A percentile compares a stretch with the other conserved stretches of the same genome.
These are phyloP conservation scores for Aphodius sticticus DNA, from an alignment of 2,888 invertebrate species.

Conservation along the genomic window DNA sequence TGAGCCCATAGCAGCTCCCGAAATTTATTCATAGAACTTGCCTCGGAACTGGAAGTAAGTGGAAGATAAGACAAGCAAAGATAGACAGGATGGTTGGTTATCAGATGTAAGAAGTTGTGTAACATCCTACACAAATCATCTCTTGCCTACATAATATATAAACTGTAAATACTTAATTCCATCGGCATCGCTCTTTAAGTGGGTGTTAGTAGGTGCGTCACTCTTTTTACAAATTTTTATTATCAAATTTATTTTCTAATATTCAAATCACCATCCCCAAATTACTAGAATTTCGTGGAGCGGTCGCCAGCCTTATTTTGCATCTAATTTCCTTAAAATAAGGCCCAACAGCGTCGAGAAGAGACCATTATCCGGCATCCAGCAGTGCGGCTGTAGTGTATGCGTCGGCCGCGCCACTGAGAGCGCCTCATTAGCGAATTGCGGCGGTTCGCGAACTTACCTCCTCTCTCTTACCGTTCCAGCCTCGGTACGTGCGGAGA, in stretches of 20 bases:
- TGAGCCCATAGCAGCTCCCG: too few relatives aligned
- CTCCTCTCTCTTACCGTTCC: not conserved
- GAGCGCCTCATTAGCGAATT: slow-evolving; percentile 42
- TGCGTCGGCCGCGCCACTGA: not conserved
- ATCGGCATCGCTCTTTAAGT: too few relatives aligned
- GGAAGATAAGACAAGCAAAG: too few relatives aligned
- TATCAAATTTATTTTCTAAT: not conserved
- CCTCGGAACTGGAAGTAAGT: too few relatives aligned
- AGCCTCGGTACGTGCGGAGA: slow-evolving; percentile 9
- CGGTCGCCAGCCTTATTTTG: not conserved
- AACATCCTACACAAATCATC: too few relatives aligned
- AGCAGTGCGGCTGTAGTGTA: not conserved
- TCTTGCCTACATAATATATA: too few relatives aligned
- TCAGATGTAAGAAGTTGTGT: too few relatives aligned
- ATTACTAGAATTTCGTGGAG: not conserved
- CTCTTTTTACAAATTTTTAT: too few relatives aligned
- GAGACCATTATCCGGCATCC: not conserved
- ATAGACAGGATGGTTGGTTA: too few relatives aligned
- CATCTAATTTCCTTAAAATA: not conserved
- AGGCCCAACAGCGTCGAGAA: not conserved
- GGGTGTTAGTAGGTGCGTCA: too few relatives aligned
- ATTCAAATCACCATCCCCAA: not conserved
- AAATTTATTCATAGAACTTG: too few relatives aligned
- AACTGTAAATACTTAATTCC: too few relatives aligned
- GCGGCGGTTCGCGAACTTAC: not conserved